Evolutionary conservation across 2,888 invertebrate species (phyloP).

Genomic region (Psylliodes chrysocephalus): DNA sequence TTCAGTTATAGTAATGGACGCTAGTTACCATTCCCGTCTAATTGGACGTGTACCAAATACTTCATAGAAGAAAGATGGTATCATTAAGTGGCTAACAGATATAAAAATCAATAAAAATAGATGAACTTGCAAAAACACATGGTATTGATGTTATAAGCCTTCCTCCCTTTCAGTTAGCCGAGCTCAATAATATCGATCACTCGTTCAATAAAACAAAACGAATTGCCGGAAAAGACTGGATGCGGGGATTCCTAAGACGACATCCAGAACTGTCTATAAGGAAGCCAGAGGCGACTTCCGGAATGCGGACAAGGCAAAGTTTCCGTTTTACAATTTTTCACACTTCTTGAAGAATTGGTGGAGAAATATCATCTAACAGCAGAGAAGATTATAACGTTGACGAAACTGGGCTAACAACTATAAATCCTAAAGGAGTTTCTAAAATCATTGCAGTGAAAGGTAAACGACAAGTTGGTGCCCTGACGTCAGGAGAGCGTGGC

Average conservation of each 20-base stretch:
- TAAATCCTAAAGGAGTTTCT: constrained; percentile 46
- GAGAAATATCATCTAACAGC: constrained; percentile 6
- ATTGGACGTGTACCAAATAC: too few relatives aligned
- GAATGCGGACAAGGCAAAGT: background rate
- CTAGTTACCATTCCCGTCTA: too few relatives aligned
- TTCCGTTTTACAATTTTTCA: too few relatives aligned
- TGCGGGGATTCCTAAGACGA: background rate
- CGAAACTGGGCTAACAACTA: constrained; percentile 50
- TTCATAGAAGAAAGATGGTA: too few relatives aligned
- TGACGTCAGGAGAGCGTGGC: too few relatives aligned
- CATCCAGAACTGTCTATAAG: background rate
- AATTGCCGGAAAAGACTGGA: background rate
- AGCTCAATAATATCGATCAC: background rate
- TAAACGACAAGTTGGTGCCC: constrained; percentile 24
- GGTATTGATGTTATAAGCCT: too few relatives aligned
- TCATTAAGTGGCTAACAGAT: too few relatives aligned
- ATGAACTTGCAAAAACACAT: too few relatives aligned
- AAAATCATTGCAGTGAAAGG: constrained; percentile 42
- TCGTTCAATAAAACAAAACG: background rate
- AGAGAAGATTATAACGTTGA: constrained; percentile 42
- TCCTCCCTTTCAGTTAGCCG: background rate
- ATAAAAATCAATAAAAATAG: too few relatives aligned
- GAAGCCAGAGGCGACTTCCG: background rate
- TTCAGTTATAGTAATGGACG: too few relatives aligned
- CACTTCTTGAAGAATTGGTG: too few relatives aligned